Evolutionary conservation across 2,888 invertebrate genomes (phyloP), one percentile per base, ranked within the genome.

Genomic region (Alcis repandata): DNA sequence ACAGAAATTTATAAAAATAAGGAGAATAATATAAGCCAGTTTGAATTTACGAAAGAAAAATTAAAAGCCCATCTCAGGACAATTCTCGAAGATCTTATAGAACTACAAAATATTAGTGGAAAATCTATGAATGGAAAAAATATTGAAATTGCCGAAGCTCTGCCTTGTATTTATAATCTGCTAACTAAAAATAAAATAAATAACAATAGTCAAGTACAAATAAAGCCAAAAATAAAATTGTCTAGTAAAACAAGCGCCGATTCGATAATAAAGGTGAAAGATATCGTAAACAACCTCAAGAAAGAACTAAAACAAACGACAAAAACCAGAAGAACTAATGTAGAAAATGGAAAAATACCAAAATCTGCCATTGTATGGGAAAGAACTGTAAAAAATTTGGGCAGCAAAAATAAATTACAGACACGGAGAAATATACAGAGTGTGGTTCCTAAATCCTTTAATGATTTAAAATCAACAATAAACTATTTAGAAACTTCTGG

Each of bases 91-190:
- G 92, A 92, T 75, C 71, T 93, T 20, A 68, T 85, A 15, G 89
- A 90, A 56, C 67, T 93, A 62, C 87, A 90, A 73, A 83, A 78
- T 57, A 79, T 81, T 17, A 80, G 78, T 66, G 85, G 86, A 0
- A 68, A 79, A 43, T 58, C 72, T 33, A 43, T 46, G n/a, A 68
- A 66, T 32, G 75, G 75, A 46, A 79, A 77, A 43, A 70, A 83
- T 19, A 71, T 87, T 38, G 82, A 82, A 58, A 76, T 92, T 49
- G 76, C 79, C 3, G 85, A 90, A 60, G 85, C 82, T 0, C 69
- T 93, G 15, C 92, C 92, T 17, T 92, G 92, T 68, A 82, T 92
- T 66, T 87, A 85, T 67, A 88, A 89, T 59, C 74, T 90, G 40
- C 71, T 92, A 9, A 69, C 59, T 27, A 57, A 59, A 22, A 59